Base-by-base conservation (phyloP, 2,888 invertebrate genomes). In the Octodonta nipae region DNA sequence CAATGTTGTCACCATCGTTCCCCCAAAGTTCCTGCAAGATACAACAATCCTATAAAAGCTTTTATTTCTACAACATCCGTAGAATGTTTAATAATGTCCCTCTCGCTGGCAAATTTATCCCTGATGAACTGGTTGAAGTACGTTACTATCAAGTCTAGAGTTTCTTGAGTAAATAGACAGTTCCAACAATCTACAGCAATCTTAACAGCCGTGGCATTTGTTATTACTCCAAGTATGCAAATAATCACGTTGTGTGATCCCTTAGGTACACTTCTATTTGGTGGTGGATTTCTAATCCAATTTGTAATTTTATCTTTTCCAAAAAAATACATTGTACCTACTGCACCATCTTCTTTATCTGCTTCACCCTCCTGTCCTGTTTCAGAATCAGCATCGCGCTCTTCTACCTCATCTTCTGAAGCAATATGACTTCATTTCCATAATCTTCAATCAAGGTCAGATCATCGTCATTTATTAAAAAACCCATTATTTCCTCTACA, bases 361-460 rank as follows among this genome's bases (percentile, higher is more conserved):
- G 34, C 34, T 7, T 35, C 33, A 34, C 17, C 17, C 13, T 14
- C 33, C 15, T 33, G 33, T 22, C 34, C 33, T 10, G 33, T 10
- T 34, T 34, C 33, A 5, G 33, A 16, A 34, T 34, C 33, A 34
- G 12, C 33, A 20, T 35, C 16, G 13, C 33, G 33, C 26, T n/a
- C 24, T 36, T 36, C 12, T 36, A 36, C 30, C 16, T 36, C 36
- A 36, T 36, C 35, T 17, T 36, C 35, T 20, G 35, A 35, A 35
- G 34, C 36, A 20, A 36, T 36, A 22, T 35, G 35, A 28, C 36
- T 35, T 35, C 36, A 15, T 35, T 20, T 36, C 35, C 36, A 20
- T 28, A 35, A 30, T 35, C 36, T 5, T 35, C 34, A 28, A 30
- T 29, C 22, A 36, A 30, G 15, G 17, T 22, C 28, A 35, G 34